Percentiles rank a stretch among this genome's conserved stretches.
Evolutionary conservation across 1,140 invertebrate genomes (phyloP).

Genomic region (Drepana arcuata): DNA sequence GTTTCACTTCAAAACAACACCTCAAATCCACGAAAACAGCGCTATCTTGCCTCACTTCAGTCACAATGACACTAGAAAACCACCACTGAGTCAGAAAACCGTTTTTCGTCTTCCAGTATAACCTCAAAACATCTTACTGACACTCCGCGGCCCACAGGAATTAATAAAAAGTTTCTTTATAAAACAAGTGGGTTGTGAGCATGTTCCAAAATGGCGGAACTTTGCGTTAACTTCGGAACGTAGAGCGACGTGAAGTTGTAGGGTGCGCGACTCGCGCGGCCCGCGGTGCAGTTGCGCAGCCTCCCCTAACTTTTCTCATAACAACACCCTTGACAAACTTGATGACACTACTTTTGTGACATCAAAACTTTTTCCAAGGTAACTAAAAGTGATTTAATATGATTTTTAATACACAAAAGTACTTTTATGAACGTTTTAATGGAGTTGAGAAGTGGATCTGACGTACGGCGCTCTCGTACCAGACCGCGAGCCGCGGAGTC

Average conservation of each 20-base stretch:
- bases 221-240: conserved; percentile 73
- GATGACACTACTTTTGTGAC: conserved; percentile 28
- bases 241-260: conserved; percentile 69
- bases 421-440: conserved; percentile 29
- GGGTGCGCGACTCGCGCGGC: conserved; percentile 54
- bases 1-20: conserved; percentile 68
- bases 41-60: conserved; percentile 20
- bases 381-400: conserved; percentile 27
- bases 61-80: conserved; percentile 31
- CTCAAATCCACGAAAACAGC: conserved; percentile 54
- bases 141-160: conserved; percentile 72
- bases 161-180: conserved; percentile 75
- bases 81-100: conserved; percentile 41
- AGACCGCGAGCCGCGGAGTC: conserved; percentile 57
- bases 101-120: conserved; percentile 55
- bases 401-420: conserved; percentile 24
- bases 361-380: conserved; percentile 31
- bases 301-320: conserved; percentile 60
- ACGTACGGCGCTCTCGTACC: conserved; percentile 36
- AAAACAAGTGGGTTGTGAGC: conserved; percentile 74
- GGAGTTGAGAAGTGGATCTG: conserved; percentile 35
- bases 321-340: conserved; percentile 53
- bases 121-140: conserved; percentile 72
- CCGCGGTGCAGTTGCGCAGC: conserved; percentile 47
- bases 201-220: conserved; percentile 74